Percentiles rank a stretch among this genome's conserved stretches.
Conservation (phyloP, 2,113 vertebrate genomes). For the Alces alces region DNA sequence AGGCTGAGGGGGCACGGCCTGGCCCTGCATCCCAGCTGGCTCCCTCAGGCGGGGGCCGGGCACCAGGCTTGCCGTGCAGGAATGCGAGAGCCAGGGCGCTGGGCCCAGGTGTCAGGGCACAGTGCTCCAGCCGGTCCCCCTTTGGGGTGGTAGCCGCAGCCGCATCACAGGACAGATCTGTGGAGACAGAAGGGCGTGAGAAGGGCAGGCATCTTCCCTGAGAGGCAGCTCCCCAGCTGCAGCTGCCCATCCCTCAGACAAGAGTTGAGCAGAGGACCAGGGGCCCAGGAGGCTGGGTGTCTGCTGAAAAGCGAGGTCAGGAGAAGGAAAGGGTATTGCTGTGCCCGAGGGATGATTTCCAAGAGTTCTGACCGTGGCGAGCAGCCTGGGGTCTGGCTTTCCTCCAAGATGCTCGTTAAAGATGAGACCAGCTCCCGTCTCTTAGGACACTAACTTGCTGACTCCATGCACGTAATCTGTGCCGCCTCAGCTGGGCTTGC, state of each 20-base stretch:
- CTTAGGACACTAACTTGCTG: background rate
- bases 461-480: background rate
- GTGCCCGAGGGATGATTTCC: background rate
- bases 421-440: background rate
- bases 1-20: conserved; percentile 37
- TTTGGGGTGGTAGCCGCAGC: conserved; percentile 80
- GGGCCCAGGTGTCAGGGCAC: conserved; percentile 78
- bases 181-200: background rate
- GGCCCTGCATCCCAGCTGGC: conserved; percentile 82
- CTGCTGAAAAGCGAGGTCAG: background rate
- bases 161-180: conserved; percentile 77
- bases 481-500: background rate
- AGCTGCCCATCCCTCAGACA: background rate
- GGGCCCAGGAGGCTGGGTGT: accelerated
- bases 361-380: background rate
- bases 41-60: conserved; percentile 92
- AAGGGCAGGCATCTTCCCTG: background rate
- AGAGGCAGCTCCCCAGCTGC: background rate
- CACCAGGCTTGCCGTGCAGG: conserved; percentile 71
- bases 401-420: background rate
- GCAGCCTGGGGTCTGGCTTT: background rate
- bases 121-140: conserved; percentile 80
- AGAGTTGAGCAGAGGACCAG: background rate
- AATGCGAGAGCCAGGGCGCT: conserved; percentile 75
- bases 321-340: accelerated